Evolutionary conservation across 1,140 invertebrate genomes (phyloP).

Genomic region (Tribolium castaneum): DNA sequence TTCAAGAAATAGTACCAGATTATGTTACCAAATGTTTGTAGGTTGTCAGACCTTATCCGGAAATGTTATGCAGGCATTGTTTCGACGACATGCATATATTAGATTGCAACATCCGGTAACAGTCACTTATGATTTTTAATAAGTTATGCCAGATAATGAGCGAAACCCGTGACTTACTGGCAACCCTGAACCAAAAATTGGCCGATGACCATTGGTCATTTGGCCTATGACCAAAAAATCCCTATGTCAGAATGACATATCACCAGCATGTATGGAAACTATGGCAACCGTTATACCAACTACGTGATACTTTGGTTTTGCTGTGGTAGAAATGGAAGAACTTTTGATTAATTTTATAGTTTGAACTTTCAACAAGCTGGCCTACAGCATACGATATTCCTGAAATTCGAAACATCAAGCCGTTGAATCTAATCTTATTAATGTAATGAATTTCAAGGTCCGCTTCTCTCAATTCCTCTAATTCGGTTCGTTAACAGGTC

Average conservation of each 20-base stretch:
- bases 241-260: no score
- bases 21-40: neutral
- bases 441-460: neutral
- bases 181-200: neutral
- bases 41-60: neutral
- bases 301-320: neutral
- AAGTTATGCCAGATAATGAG: no score
- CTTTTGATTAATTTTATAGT: no score
- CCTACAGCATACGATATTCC: no score
- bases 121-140: neutral
- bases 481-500: neutral
- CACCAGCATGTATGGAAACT: neutral
- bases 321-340: no score
- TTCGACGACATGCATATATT: neutral
- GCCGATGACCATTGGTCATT: no score
- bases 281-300: neutral
- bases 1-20: neutral
- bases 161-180: no score
- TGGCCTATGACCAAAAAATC: no score
- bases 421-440: no score
- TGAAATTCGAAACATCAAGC: no score
- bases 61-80: neutral
- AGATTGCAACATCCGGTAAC: neutral
- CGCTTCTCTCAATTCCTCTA: neutral
- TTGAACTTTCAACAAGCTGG: no score